These are phyloP conservation scores for Diabrotica undecimpunctata DNA, from an alignment of 1,140 invertebrate genomes.

Conservation along the genomic window DNA sequence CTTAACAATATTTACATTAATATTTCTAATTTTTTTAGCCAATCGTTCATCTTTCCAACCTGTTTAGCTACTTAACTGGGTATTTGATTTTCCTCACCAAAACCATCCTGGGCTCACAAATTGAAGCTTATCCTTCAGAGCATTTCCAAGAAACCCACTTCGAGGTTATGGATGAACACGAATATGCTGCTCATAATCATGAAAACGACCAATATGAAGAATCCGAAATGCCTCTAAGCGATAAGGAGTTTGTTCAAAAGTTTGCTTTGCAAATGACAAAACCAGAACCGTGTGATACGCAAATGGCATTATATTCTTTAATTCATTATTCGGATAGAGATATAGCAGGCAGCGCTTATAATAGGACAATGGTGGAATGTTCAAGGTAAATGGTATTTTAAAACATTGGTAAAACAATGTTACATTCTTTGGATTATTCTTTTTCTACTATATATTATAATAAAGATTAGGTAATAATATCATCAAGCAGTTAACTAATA, in stretches of 20 bases:
- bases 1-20: no score
- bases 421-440: background rate
- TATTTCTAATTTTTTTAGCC: conserved; percentile 25
- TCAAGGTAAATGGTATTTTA: conserved; percentile 29
- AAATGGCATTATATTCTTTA: conserved; percentile 55
- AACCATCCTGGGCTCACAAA: conserved; percentile 23
- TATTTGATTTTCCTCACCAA: conserved; percentile 24
- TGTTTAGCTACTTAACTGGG: conserved; percentile 28
- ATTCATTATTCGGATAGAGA: conserved; percentile 40
- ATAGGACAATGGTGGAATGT: conserved; percentile 42
- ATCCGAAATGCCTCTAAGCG: conserved; percentile 49
- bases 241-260: conserved; percentile 51
- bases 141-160: conserved; percentile 5
- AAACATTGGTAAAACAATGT: background rate
- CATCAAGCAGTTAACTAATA: no score
- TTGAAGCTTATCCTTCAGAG: conserved; percentile 10
- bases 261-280: conserved; percentile 61
- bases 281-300: conserved; percentile 74
- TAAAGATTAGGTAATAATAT: no score
- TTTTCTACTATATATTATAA: no score
- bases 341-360: conserved; percentile 38
- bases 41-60: conserved; percentile 27
- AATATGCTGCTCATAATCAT: conserved; percentile 6
- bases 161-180: conserved; percentile 11
- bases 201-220: conserved; percentile 43